Percentiles rank a stretch among this genome's conserved stretches.
phyloP scores from a whole-genome alignment of 2,888 invertebrate genomes.

The Dilophus febrilis region DNA sequence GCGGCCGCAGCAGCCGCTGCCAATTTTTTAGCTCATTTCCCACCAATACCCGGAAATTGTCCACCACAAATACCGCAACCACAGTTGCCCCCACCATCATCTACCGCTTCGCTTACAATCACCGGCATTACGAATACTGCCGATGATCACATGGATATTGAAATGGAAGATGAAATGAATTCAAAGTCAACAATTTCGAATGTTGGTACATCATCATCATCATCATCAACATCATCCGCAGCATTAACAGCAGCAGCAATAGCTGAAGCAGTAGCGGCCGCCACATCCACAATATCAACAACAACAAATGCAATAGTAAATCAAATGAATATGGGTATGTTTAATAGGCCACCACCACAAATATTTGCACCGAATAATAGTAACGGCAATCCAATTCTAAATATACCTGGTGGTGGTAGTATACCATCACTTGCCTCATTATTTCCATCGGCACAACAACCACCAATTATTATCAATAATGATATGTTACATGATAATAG shows the following conservation, averaged over 20 bases:
- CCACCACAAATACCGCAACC: slow-evolving; percentile 4
- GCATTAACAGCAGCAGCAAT: no score
- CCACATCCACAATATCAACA: slow-evolving; percentile 20
- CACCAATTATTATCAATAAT: no score
- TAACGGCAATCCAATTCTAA: neutral
- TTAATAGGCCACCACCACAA: slow-evolving; percentile 31
- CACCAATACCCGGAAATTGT: slow-evolving; percentile 1
- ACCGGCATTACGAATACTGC: slow-evolving; percentile 20
- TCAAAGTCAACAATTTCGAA: slow-evolving; percentile 24
- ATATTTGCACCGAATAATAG: no score
- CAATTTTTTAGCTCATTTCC: slow-evolving; percentile 1
- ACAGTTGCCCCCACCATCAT: slow-evolving; percentile 19
- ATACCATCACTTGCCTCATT: slow-evolving; percentile 17
- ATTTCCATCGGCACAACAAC: no score
- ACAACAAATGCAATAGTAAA: slow-evolving; percentile 11
- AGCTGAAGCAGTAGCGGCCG: slow-evolving; percentile 37
- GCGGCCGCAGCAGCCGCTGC: neutral
- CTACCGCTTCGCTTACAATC: slow-evolving; percentile 15
- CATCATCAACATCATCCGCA: no score
- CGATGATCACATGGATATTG: slow-evolving; percentile 71
- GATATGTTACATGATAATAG: no score
- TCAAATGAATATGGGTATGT: slow-evolving; percentile 15
- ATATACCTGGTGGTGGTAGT: slow-evolving; percentile 4
- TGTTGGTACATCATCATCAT: no score
- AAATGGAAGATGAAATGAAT: slow-evolving; percentile 43